These are phyloP conservation scores for Microctonus aethiopoides DNA, from an alignment of 2,888 invertebrate species.

Conservation along the genomic window DNA sequence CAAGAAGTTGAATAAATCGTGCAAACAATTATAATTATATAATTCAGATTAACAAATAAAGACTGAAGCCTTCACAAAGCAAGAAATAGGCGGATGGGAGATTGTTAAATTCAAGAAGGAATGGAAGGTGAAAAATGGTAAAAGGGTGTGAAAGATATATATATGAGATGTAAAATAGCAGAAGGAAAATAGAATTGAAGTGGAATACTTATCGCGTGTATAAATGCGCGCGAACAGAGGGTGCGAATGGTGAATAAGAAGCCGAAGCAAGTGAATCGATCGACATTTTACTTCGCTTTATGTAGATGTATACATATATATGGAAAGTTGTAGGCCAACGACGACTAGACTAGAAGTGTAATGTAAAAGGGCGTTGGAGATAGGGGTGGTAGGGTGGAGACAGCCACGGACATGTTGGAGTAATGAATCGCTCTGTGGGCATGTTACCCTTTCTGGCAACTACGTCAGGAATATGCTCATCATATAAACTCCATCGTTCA, in stretches of 20 bases:
- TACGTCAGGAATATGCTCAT: slow-evolving; percentile 38
- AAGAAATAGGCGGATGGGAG: too few species aligned
- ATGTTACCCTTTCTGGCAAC: slow-evolving; percentile 45
- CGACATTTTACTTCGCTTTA: slow-evolving; percentile 9
- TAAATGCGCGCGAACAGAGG: background rate
- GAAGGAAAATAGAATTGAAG: slow-evolving; percentile 22
- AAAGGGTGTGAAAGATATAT: too few species aligned
- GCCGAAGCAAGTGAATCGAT: slow-evolving; percentile 19
- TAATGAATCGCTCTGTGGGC: slow-evolving; percentile 56
- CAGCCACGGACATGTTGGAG: slow-evolving; percentile 52
- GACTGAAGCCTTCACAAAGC: too few species aligned
- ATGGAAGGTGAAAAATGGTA: too few species aligned
- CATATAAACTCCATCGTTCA: slow-evolving; percentile 41
- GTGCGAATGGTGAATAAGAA: slow-evolving; percentile 1
- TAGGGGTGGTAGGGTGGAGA: slow-evolving; percentile 43
- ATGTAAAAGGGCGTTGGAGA: slow-evolving; percentile 35
- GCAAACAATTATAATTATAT: too few species aligned
- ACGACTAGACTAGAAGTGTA: slow-evolving; percentile 29
- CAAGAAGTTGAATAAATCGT: too few species aligned
- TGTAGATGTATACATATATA: background rate
- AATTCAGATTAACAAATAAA: too few species aligned
- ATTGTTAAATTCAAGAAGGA: too few species aligned
- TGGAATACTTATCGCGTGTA: background rate
- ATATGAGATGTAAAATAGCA: background rate
- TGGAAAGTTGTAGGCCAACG: slow-evolving; percentile 14